A percentile compares a stretch with the other conserved stretches of the same genome.
Conservation (phyloP, 2,113 vertebrate species). For the Oryzias curvinotus region DNA sequence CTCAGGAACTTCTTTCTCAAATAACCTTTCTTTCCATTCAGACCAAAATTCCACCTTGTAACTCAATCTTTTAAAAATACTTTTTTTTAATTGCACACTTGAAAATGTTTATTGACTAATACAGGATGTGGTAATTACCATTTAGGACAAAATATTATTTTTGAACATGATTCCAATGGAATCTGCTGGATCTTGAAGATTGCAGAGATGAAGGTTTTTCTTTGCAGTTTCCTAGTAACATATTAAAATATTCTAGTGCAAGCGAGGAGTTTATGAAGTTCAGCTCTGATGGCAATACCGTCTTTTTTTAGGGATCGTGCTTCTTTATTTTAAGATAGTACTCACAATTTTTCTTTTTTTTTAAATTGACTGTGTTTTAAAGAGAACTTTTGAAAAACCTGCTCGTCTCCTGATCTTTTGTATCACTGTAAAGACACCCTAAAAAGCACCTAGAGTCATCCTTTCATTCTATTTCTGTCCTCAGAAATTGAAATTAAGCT, state of each 20-base stretch:
- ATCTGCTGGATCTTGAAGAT: not conserved
- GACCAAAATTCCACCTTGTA: not conserved
- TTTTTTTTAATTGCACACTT: too few relatives aligned
- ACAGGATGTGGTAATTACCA: too few relatives aligned
- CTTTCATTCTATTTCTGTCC: not conserved
- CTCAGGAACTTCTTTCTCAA: not conserved
- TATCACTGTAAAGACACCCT: not conserved
- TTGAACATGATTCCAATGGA: not conserved
- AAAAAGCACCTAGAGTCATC: not conserved
- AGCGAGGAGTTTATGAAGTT: too few relatives aligned
- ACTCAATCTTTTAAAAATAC: too few relatives aligned
- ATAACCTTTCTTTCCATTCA: not conserved
- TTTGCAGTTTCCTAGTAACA: not conserved
- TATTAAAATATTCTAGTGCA: not conserved
- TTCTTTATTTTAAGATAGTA: too few relatives aligned
- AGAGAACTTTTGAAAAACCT: not conserved
- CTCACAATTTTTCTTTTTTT: too few relatives aligned
- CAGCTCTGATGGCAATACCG: too few relatives aligned
- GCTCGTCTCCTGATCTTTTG: not conserved
- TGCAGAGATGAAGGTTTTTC: not conserved
- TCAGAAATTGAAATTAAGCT: constrained; percentile 25
- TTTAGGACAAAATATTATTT: too few relatives aligned
- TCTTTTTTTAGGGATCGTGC: too few relatives aligned
- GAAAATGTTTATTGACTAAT: too few relatives aligned
- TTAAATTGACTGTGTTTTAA: too few relatives aligned